Base-by-base conservation (phyloP, 2,888 invertebrate species). In the Ormyrus labotus region DNA sequence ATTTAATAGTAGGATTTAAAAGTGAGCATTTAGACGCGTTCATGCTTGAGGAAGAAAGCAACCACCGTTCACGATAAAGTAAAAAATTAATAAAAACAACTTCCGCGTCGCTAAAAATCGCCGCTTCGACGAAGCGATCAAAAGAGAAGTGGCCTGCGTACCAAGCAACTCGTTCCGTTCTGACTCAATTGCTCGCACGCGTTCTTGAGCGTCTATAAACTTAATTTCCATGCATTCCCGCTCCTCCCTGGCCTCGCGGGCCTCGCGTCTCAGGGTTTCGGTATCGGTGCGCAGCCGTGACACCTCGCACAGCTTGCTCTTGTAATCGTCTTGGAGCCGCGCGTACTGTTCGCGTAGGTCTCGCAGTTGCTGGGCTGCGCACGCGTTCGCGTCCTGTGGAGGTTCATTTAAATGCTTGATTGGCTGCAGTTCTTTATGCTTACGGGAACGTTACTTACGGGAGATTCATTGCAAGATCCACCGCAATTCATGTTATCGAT, bases 241-340 rank as follows among this genome's bases (percentile, higher is more conserved):
- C 83, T 85, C 89, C 77, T 86, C 91, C 85, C 87, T 92, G 83
- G 83, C 90, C 60, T 91, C 90, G 53, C 91, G 90, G 0, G 89
- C 85, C n/a, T 87, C 89, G 50, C 90, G 89, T 82, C 91, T 92
- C 48, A 92, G 83, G 83, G 91, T 92, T 48, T 93, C 93, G 10
- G 91, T 90, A 61, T 93, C 93, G 0, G 92, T 90, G 80, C 93
- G 87, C 51, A 93, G 86, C 68, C 91, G 90, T 1, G 92, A 92
- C 76, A 95, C 94, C 92, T 95, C 95, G 7, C 93, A 92, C 10
- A 95, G 91, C 92, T 95, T 95, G 0, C 92, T 92, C 84, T 94
- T 95, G 87, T 94, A 95, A 86, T 93, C 94, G 84, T 94, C 94
- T 88, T 94, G 94, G 0, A 94, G 92, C 80, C 93, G 92, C 9